Evolutionary conservation across 2,797 vertebrate species (phyloP).

Genomic region (Falco biarmicus): DNA sequence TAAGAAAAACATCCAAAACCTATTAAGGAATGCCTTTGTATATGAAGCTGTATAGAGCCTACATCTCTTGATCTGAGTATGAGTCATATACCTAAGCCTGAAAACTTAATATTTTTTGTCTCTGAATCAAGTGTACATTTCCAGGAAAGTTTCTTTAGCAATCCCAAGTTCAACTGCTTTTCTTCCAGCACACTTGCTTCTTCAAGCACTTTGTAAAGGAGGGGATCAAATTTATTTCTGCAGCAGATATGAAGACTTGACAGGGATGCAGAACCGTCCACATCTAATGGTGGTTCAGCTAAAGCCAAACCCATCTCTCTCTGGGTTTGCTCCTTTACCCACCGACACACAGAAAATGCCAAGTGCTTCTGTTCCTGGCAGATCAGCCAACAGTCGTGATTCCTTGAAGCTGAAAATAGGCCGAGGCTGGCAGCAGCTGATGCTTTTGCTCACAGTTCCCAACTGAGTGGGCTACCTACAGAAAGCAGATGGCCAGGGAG

Average conservation of each 20-base stretch:
- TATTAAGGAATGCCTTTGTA: not conserved
- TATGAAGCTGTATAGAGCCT: not conserved
- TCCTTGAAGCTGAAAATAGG: constrained; percentile 66
- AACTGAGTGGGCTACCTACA: constrained; percentile 61
- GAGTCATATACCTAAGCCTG: not conserved
- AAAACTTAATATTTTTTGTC: not conserved
- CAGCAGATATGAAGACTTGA: not conserved
- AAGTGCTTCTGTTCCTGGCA: constrained; percentile 37
- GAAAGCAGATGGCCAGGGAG: constrained; percentile 65
- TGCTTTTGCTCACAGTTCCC: constrained; percentile 61
- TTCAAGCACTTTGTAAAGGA: not conserved
- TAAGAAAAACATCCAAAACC: not conserved
- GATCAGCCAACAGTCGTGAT: constrained; percentile 60
- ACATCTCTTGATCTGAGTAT: not conserved
- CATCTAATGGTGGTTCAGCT: not conserved
- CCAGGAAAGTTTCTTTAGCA: not conserved
- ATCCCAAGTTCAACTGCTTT: not conserved
- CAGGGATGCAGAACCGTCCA: not conserved
- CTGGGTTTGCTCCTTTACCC: not conserved
- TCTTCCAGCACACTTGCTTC: not conserved
- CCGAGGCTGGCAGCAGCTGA: constrained; percentile 9
- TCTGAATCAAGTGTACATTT: not conserved
- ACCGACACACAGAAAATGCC: not conserved
- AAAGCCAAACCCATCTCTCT: not conserved
- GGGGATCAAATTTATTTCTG: not conserved